These are phyloP conservation scores for Darevskia mixta DNA, from an alignment of 2,797 vertebrate genomes.

Conservation along the genomic window DNA sequence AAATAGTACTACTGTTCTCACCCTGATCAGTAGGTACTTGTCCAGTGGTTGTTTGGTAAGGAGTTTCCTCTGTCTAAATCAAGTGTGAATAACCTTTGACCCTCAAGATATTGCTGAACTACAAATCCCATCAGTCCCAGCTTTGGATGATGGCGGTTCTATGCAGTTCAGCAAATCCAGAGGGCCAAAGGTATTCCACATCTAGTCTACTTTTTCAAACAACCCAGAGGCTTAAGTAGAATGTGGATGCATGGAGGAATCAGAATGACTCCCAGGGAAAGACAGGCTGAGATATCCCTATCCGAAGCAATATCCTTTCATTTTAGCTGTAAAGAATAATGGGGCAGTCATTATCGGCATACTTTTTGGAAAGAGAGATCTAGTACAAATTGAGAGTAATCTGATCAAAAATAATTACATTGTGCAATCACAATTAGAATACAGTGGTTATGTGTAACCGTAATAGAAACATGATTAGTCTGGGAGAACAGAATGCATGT, in stretches of 20 bases:
- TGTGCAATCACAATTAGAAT: slow-evolving; percentile 18
- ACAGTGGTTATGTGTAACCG: not conserved
- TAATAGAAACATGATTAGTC: not conserved
- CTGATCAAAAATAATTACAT: slow-evolving; percentile 8
- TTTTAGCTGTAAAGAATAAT: not conserved
- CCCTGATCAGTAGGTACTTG: not conserved
- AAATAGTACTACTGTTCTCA: not conserved
- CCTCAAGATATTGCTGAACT: too few relatives aligned
- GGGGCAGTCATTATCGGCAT: not conserved
- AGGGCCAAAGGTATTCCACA: too few relatives aligned
- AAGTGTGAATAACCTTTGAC: too few relatives aligned
- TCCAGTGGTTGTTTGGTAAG: not conserved
- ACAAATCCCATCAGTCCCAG: too few relatives aligned
- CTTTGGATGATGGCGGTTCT: too few relatives aligned
- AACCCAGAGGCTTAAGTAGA: too few relatives aligned
- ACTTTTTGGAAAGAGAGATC: not conserved
- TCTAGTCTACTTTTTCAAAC: too few relatives aligned
- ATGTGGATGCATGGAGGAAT: not conserved
- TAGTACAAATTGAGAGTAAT: not conserved
- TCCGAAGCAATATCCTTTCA: not conserved
- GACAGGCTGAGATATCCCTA: not conserved
- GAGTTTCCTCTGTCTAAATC: too few relatives aligned
- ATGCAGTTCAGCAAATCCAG: too few relatives aligned
- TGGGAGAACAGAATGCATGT: not conserved
- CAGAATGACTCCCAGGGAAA: not conserved